Base-by-base conservation (phyloP, 2,113 vertebrate genomes). In the Daphoenositta chrysoptera region DNA sequence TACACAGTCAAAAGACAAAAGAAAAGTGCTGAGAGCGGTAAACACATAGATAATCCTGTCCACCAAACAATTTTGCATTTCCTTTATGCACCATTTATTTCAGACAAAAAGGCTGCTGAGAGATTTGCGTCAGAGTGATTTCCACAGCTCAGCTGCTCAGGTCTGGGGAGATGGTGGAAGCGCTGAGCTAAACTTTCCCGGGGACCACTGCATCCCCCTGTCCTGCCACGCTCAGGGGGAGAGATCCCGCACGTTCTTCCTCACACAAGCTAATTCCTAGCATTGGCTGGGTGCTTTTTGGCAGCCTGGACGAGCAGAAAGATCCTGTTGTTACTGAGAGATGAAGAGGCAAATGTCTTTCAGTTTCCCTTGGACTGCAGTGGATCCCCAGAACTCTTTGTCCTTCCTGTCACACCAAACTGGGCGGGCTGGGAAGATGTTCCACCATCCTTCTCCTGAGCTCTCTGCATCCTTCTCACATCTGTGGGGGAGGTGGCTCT, bases 61-160 rank as follows among this genome's bases (percentile, higher is more conserved):
- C 94, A 94, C 82, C 91, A 94, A 93, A 90, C 73, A 63, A 70
- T 82, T 91, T 96, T 87, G 64, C 71, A 87, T 96, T 97, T 95
- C 60, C 87, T 96, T 96, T 96, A 81, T 83, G 89, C 88, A 88
- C 73, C 69, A 89, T 96, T 97, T 96, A 50, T 65, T 57, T 94
- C 80, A 88, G 75, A 94, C 63, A 96, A 94, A 94, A 94, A 93
- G 4, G 71, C 28, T 92, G 66, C 60, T 83, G 71, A 90, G 91
- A 92, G 84, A 88, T 88, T 93, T 96, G 94, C 23, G 7, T 71
- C 91, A 93, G 81, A 89, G 54, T 89, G 87, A 91, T 95, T 91
- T 83, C 81, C 69, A 71, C 61, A 82, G 79, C 79, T 96, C 80
- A 83, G 57, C 60, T 88, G 83, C 83, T 90, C 44, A 37, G 30